Evolutionary conservation across 2,113 vertebrate genomes (phyloP).

Genomic region (Notechis scutatus): DNA sequence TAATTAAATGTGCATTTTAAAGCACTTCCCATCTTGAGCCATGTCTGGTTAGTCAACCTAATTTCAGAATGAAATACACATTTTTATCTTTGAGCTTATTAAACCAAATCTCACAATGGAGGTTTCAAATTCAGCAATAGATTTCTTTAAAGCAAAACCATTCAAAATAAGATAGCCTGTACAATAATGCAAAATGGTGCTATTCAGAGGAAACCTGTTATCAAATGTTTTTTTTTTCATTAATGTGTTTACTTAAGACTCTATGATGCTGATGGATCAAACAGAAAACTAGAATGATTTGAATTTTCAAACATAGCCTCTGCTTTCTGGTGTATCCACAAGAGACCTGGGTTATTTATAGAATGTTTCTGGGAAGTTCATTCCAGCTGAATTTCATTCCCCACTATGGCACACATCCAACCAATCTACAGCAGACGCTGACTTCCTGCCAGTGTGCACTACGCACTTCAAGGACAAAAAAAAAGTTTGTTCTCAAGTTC

Average conservation of each 20-base stretch:
- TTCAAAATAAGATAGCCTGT: not conserved
- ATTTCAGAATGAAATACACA: too few species aligned
- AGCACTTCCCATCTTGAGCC: not conserved
- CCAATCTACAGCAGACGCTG: not conserved
- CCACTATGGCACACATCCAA: not conserved
- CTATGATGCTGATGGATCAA: not conserved
- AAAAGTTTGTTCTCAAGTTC: not conserved
- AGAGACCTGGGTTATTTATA: constrained; percentile 1
- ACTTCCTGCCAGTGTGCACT: not conserved
- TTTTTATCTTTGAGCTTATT: not conserved
- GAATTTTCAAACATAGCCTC: not conserved
- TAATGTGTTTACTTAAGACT: not conserved
- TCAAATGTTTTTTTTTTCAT: not conserved
- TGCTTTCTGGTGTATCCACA: not conserved
- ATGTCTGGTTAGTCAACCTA: not conserved
- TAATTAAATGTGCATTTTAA: not conserved
- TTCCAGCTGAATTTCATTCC: not conserved
- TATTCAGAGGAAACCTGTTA: not conserved
- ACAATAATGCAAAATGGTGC: not conserved
- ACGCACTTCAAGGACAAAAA: not conserved
- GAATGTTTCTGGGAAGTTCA: constrained; percentile 14
- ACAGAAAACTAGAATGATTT: not conserved
- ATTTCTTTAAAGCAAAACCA: not conserved
- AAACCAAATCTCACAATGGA: not conserved
- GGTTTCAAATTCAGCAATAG: not conserved